Evolutionary conservation across 2,888 invertebrate species (phyloP), one percentile per base, ranked within the genome.

Genomic region (Nineta flava): DNA sequence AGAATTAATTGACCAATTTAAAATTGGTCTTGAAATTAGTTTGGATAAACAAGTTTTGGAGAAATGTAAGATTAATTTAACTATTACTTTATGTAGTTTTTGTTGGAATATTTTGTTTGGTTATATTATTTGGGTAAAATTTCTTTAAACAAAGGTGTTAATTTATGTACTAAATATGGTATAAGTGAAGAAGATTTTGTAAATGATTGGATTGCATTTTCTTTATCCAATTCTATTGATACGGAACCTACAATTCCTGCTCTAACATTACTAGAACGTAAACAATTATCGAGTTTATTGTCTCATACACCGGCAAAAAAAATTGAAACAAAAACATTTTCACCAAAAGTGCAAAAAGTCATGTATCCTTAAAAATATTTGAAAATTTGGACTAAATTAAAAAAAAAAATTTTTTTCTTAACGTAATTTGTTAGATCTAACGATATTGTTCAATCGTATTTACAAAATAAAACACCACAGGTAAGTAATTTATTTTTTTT

Each of bases 121-220:
- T 26, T 26, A 26, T 26, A 26, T 26, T n/a, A n/a, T 26, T 26
- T 26, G 4, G 26, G 26, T 1, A 7, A 26, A 26, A 6, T 7
- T 26, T 26, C 7, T 26, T 26, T 7, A 26, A 7, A 26, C 7
- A 26, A 55, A 77, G 76, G 75, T 61, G 70, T 77, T 59, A 78
- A 76, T 63, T 67, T 86, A 55, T 83, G 84, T 61, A 64, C 70
- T 54, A 71, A 71, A 48, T 77, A 84, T 62, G 67, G 73, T 57
- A 66, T 84, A 47, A 72, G 72, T 54, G 78, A 82, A 38, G 81
- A 79, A 61, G 77, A 79, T 58, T 78, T 87, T 57, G 81, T 79
- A 48, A 81, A 83, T 61, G 75, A 79, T 70, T 88, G 87, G 87
- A 75, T 83, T 69, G 85, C 87, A 16, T 87, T 77, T 63, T 79